A percentile compares a stretch with the other conserved stretches of the same genome.
Evolutionary conservation across 2,888 invertebrate genomes (phyloP).

Genomic region (Koerneria pararmatus): DNA sequence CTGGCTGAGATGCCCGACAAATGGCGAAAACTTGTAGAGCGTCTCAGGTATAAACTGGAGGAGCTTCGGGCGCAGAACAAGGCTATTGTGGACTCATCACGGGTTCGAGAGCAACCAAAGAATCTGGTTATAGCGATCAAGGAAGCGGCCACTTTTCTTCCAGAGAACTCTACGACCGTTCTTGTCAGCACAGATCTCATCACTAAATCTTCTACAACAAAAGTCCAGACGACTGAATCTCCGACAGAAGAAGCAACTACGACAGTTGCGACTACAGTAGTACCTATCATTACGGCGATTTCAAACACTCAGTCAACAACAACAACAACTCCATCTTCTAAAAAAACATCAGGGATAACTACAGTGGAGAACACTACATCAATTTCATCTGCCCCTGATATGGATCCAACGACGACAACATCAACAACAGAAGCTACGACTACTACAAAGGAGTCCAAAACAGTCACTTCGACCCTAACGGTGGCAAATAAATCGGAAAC

Average conservation of each 20-base stretch:
- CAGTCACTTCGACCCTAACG: too few relatives aligned
- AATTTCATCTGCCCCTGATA: not conserved
- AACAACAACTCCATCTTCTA: slow-evolving; percentile 1
- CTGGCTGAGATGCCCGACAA: slow-evolving; percentile 22
- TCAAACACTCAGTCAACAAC: not conserved
- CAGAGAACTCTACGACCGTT: slow-evolving; percentile 2
- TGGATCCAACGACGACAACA: not conserved
- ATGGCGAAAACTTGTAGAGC: slow-evolving; percentile 17
- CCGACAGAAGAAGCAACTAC: not conserved
- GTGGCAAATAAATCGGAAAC: too few relatives aligned
- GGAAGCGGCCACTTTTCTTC: not conserved
- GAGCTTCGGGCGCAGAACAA: slow-evolving; percentile 12
- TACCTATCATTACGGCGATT: slow-evolving; percentile 4
- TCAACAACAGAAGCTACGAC: slow-evolving; percentile 2
- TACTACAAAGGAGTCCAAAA: not conserved
- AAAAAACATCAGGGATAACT: slow-evolving; percentile 9
- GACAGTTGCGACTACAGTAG: not conserved
- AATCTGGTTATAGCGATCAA: too few relatives aligned
- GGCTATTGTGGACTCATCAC: slow-evolving; percentile 7
- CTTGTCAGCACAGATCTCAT: not conserved
- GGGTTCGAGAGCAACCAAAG: too few relatives aligned
- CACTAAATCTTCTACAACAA: slow-evolving; percentile 7
- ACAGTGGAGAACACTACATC: not conserved
- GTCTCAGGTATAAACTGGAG: slow-evolving; percentile 10
- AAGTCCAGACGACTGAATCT: not conserved